Percentiles rank a stretch among this genome's conserved stretches.
phyloP scores from a whole-genome alignment of 2,888 invertebrate species.

The Dermolepida albohirtum region DNA sequence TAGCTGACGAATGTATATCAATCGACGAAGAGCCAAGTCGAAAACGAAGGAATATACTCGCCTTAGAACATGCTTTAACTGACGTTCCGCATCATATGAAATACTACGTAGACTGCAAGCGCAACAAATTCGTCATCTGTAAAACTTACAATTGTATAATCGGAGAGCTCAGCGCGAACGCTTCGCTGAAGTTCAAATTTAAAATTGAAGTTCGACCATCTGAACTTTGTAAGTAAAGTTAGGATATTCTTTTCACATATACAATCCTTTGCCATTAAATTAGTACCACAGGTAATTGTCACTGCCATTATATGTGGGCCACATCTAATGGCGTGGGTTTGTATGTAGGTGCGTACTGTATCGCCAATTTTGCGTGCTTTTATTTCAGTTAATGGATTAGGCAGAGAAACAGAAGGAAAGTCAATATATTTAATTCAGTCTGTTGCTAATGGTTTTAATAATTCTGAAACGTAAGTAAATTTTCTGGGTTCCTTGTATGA shows the following conservation, averaged over 20 bases:
- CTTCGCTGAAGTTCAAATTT: slow-evolving; percentile 21
- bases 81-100: slow-evolving; percentile 7
- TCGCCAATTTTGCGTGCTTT: no score
- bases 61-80: not conserved
- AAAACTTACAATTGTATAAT: slow-evolving; percentile 5
- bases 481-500: no score
- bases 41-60: not conserved
- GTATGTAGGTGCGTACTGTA: no score
- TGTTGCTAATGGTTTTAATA: no score
- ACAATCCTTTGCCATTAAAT: no score
- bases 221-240: slow-evolving; percentile 1
- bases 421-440: no score
- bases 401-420: no score
- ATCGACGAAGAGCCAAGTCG: not conserved
- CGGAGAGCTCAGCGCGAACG: slow-evolving; percentile 10
- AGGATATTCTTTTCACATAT: not conserved
- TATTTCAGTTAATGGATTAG: no score
- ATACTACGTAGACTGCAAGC: slow-evolving; percentile 3
- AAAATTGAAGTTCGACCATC: slow-evolving; percentile 7
- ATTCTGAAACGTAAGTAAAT: no score
- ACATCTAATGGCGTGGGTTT: no score
- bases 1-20: slow-evolving; percentile 30
- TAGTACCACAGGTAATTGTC: no score
- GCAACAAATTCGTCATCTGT: not conserved
- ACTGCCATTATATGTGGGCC: no score